Evolutionary conservation across 92 coral and sea anemone species (phyloP).

Genomic region (Epizoanthus illoricatus): DNA sequence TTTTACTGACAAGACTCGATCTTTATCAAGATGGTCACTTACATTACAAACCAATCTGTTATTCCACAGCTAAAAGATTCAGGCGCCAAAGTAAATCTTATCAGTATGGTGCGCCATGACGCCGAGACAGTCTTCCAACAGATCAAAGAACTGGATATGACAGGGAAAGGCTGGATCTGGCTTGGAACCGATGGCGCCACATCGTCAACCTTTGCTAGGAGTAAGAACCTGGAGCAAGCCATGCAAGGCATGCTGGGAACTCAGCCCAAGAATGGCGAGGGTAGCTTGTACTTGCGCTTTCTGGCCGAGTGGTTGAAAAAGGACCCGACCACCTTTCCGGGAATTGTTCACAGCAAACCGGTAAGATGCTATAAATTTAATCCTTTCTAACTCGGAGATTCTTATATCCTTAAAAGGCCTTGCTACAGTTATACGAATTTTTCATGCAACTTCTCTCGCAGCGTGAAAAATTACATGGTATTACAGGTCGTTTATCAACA

Average conservation of each 20-base stretch:
- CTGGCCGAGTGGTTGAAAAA: constrained; percentile 86
- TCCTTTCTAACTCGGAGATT: background rate
- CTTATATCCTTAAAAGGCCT: no score
- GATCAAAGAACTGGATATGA: constrained; percentile 96
- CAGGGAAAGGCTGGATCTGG: constrained; percentile 98
- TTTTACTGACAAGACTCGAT: no score
- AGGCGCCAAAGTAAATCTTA: constrained; percentile 88
- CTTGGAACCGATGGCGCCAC: constrained; percentile 95
- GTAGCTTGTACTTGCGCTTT: constrained; percentile 82
- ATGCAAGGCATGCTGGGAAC: constrained; percentile 99
- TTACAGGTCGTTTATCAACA: background rate
- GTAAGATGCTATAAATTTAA: constrained; percentile 31
- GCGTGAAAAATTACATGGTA: no score
- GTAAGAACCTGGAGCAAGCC: constrained; percentile 79
- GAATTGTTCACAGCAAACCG: constrained; percentile 80
- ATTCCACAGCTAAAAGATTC: constrained; percentile 71
- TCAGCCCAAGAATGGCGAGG: constrained; percentile 97
- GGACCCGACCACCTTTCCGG: constrained; percentile 81
- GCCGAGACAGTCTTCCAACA: constrained; percentile 99
- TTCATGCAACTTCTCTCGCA: background rate
- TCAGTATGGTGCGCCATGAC: constrained; percentile 95
- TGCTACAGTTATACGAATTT: background rate
- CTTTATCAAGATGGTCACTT: no score
- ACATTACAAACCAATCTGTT: no score
- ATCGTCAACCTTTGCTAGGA: constrained; percentile 84